These are phyloP conservation scores for Nibea albiflora DNA, from an alignment of 2,113 vertebrate genomes.

Conservation along the genomic window DNA sequence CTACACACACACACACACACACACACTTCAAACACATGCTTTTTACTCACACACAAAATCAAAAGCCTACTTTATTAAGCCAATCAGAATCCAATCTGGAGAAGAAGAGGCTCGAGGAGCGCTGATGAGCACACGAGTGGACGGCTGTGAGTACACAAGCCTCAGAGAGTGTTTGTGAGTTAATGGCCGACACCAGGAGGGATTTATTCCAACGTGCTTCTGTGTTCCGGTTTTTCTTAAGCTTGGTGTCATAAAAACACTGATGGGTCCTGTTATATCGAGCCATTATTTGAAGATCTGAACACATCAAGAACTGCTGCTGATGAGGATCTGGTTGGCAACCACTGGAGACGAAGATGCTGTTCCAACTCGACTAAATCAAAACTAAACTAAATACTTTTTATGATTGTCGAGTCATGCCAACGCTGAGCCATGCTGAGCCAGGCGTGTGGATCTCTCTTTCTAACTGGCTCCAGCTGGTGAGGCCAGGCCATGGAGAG, in stretches of 20 bases:
- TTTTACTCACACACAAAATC: neutral
- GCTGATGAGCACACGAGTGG: constrained; percentile 14
- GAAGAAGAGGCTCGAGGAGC: neutral
- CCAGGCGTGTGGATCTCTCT: too few relatives aligned
- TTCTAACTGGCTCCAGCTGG: too few relatives aligned
- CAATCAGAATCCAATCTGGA: constrained; percentile 31
- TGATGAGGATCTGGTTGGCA: too few relatives aligned
- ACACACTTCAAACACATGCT: neutral
- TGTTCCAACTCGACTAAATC: neutral
- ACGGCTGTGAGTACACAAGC: constrained; percentile 13
- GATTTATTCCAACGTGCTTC: neutral
- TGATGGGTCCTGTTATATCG: neutral
- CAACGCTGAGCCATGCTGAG: too few relatives aligned
- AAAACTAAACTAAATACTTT: neutral
- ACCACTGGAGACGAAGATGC: neutral
- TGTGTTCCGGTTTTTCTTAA: too few relatives aligned
- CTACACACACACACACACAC: constrained; percentile 7
- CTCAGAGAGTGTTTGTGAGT: neutral
- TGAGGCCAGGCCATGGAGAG: too few relatives aligned
- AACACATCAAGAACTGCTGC: too few relatives aligned
- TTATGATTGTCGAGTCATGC: neutral
- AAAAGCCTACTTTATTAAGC: constrained; percentile 43
- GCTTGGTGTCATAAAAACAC: too few relatives aligned
- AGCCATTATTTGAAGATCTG: too few relatives aligned
- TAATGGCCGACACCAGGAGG: neutral